A percentile compares a stretch with the other conserved stretches of the same genome.
These are phyloP conservation scores for Rhagophthalmus giganteus DNA, from an alignment of 2,888 invertebrate species.

Conservation along the genomic window DNA sequence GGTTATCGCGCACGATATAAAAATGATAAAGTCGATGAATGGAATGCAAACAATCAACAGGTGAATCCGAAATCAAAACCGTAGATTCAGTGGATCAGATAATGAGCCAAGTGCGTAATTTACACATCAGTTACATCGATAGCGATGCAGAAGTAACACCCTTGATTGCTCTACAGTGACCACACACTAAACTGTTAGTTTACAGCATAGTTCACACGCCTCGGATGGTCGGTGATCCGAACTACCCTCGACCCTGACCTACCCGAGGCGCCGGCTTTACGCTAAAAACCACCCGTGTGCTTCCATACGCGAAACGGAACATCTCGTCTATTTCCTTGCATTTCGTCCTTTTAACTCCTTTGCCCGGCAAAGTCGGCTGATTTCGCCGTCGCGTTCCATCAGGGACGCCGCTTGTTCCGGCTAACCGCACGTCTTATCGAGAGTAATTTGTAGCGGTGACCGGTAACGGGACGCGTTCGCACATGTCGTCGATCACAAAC, in stretches of 20 bases:
- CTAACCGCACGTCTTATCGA: too few relatives aligned
- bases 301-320: conserved; percentile 37
- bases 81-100: conserved; percentile 44
- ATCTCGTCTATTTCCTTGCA: conserved; percentile 24
- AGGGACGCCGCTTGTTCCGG: too few relatives aligned
- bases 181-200: conserved; percentile 55
- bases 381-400: too few relatives aligned
- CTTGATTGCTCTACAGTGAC: conserved; percentile 53
- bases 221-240: conserved; percentile 57
- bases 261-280: conserved; percentile 50
- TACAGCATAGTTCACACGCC: conserved; percentile 47
- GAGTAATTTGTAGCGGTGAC: neutral
- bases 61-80: conserved; percentile 43
- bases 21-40: too few relatives aligned
- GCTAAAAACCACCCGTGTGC: conserved; percentile 53
- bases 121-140: conserved; percentile 49
- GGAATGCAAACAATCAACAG: conserved; percentile 3
- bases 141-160: conserved; percentile 42
- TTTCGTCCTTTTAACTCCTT: neutral
- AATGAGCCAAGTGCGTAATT: conserved; percentile 41
- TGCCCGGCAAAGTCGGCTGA: too few relatives aligned
- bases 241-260: conserved; percentile 56
- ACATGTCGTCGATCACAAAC: neutral
- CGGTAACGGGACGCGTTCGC: neutral
- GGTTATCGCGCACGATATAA: too few relatives aligned